Evolutionary conservation across 2,797 vertebrate genomes (phyloP).

Genomic region (Xiphorhynchus erythropygius): DNA sequence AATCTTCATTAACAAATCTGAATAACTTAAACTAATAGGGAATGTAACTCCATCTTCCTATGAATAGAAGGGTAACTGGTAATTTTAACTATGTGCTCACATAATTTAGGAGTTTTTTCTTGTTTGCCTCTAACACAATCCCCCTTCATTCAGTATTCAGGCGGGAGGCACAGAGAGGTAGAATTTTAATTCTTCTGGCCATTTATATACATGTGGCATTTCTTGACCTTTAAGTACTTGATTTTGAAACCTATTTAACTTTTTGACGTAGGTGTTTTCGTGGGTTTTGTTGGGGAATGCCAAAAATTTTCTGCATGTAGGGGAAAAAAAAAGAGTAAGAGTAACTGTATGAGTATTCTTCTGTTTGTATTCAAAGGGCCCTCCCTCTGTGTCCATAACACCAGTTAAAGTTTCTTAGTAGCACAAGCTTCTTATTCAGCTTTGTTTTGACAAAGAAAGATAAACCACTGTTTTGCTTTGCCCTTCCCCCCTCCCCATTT

Average conservation of each 20-base stretch:
- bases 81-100: not conserved
- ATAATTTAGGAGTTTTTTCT: not conserved
- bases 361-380: not conserved
- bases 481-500: slow-evolving; percentile 10
- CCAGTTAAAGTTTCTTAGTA: slow-evolving; percentile 6
- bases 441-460: slow-evolving; percentile 61
- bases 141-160: not conserved
- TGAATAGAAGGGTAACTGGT: not conserved
- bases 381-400: not conserved
- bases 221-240: slow-evolving; percentile 37
- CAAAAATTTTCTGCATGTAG: slow-evolving; percentile 37
- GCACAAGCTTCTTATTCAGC: slow-evolving; percentile 68
- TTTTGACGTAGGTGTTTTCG: slow-evolving; percentile 48
- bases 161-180: not conserved
- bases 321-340: not conserved
- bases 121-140: not conserved
- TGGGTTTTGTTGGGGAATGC: slow-evolving; percentile 61
- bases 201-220: slow-evolving; percentile 25
- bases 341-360: slow-evolving; percentile 15
- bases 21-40: not conserved
- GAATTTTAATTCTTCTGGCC: slow-evolving; percentile 25
- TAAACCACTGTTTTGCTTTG: slow-evolving; percentile 49
- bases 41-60: not conserved
- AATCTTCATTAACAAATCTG: not conserved
- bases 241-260: slow-evolving; percentile 39